phyloP scores from a whole-genome alignment of 2,113 vertebrate genomes.

The Hypomesus transpacificus region DNA sequence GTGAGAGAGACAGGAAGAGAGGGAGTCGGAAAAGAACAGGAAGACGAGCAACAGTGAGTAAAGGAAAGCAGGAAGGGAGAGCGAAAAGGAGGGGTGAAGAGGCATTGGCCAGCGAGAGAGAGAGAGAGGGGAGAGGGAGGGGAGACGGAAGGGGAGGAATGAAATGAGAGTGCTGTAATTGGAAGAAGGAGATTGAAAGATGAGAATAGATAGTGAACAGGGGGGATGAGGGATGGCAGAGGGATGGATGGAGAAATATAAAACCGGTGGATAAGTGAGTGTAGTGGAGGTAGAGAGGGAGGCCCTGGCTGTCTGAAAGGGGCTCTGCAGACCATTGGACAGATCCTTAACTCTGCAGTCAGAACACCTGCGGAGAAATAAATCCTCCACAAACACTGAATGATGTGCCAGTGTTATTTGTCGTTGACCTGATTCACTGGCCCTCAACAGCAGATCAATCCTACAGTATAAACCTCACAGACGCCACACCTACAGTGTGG shows the following conservation, averaged over 20 bases:
- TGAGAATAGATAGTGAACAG: neutral
- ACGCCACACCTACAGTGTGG: slow-evolving; percentile 20
- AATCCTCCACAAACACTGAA: slow-evolving; percentile 30
- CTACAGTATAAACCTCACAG: slow-evolving; percentile 41
- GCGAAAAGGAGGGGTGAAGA: neutral
- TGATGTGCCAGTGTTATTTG: slow-evolving; percentile 50
- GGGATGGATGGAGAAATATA: slow-evolving; percentile 8
- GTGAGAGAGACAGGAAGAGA: neutral
- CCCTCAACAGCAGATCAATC: slow-evolving; percentile 55
- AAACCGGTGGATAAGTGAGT: slow-evolving; percentile 8
- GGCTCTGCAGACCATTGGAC: too few relatives aligned
- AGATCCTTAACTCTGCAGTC: slow-evolving; percentile 41
- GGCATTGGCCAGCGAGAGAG: neutral
- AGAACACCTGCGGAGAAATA: slow-evolving; percentile 50
- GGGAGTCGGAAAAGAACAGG: neutral
- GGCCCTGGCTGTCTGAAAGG: too few relatives aligned
- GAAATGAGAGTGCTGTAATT: neutral
- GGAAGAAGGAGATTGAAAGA: neutral
- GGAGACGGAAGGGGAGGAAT: neutral
- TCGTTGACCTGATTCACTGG: slow-evolving; percentile 55
- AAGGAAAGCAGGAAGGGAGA: neutral
- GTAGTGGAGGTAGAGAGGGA: too few relatives aligned
- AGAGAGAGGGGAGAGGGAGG: neutral
- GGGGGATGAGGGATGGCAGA: neutral
- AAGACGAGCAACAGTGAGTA: neutral